These are phyloP conservation scores for Trematocara zebra DNA, from an alignment of 2,113 vertebrate species.

Conservation along the genomic window DNA sequence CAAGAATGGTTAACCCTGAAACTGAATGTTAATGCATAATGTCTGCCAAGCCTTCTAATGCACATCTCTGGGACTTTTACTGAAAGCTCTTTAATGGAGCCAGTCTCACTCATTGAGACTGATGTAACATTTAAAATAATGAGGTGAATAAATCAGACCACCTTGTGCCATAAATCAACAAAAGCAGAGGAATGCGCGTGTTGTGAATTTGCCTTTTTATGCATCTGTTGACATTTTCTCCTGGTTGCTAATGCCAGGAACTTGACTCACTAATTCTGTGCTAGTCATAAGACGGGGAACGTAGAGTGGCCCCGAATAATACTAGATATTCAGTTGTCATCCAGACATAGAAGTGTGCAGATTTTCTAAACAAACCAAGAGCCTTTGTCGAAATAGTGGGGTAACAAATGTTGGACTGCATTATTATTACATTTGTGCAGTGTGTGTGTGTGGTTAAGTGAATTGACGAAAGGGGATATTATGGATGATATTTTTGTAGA, in stretches of 20 bases:
- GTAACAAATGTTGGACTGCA: background rate
- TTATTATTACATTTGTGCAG: background rate
- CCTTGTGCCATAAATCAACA: background rate
- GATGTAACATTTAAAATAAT: background rate
- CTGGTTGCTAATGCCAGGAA: background rate
- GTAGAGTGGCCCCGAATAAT: background rate
- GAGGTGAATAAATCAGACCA: background rate
- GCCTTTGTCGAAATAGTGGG: background rate
- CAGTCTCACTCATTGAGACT: background rate
- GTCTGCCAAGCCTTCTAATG: background rate
- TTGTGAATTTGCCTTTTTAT: background rate
- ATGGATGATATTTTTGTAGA: slow-evolving; percentile 33
- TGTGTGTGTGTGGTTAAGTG: background rate
- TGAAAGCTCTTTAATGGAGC: background rate
- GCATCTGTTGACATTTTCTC: background rate
- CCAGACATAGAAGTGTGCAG: background rate
- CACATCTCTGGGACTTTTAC: background rate
- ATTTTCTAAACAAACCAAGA: slow-evolving; percentile 11
- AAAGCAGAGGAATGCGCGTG: background rate
- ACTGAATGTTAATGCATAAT: background rate
- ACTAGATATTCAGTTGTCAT: background rate
- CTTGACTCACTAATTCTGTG: background rate
- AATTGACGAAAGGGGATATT: slow-evolving; percentile 31
- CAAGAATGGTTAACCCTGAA: background rate
- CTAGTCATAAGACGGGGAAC: background rate